Base-by-base conservation (phyloP, 1,140 invertebrate species). In the Lucilia cuprina region DNA sequence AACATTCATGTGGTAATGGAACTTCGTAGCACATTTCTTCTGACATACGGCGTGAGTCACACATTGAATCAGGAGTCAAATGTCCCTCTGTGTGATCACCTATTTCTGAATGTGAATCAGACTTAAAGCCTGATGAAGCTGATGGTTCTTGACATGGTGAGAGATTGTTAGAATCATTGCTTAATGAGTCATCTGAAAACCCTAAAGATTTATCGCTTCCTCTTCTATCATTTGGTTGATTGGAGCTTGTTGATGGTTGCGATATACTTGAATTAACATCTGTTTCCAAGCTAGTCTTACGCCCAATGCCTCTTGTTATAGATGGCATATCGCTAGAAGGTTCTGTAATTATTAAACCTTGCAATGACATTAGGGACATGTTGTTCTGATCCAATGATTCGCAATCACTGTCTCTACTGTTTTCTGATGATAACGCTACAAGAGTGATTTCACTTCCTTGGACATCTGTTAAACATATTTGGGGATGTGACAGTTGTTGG, bases 391-490 rank as follows among this genome's bases (percentile, higher is more conserved):
- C 85, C 86, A 92, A 82, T 88, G 92, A 83, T 14, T 89, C 88
- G 30, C 88, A 88, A 88, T 92, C 88, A 87, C 89, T 91, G 77
- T 94, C 94, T 85, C 94, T 93, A 84, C 93, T 95, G 84, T 94
- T 94, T 86, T 94, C 94, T 0, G 93, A 94, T 0, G 94, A 95
- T 7, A 94, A 94, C 2, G 94, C 95, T 1, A 96, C 93, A 55
- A 96, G 89, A 0, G 95, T 96, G 1, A 96, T 94, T 90, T 96
- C 96, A 25, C 95, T 96, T n/a, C 96, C 96, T 50, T 96, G 92
- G 84, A 96, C 96, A 90, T 98, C 97, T 0, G 97, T 98, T 5
- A 98, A 93, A 86, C 96, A 97, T 85, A 98, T 98, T 91, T 97
- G 96, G 0, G 97, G 97, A 88, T 95, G 93, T 17, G 89, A 91